These are phyloP conservation scores for Teinopalpus imperialis DNA, from an alignment of 2,888 invertebrate species.

Conservation along the genomic window DNA sequence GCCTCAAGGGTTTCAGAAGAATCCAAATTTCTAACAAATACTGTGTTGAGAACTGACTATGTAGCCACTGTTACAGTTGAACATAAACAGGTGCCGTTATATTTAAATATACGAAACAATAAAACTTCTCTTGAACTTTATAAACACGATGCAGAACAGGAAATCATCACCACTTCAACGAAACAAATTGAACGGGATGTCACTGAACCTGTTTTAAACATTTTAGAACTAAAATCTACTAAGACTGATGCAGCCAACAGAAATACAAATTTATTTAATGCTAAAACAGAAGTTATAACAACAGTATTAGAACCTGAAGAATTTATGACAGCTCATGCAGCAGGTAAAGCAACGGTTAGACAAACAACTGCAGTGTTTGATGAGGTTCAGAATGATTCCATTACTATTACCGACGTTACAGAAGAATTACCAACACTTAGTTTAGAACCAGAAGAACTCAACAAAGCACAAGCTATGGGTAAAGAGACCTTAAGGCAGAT, in stretches of 20 bases:
- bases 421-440: not conserved
- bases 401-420: not conserved
- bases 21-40: not conserved
- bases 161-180: not conserved
- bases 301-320: not conserved
- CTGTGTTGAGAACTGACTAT: conserved; percentile 8
- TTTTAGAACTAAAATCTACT: too few relatives aligned
- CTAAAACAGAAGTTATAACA: not conserved
- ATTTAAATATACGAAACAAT: not conserved
- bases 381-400: not conserved
- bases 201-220: too few relatives aligned
- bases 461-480: not conserved
- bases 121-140: not conserved
- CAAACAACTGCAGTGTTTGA: conserved; percentile 2
- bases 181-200: not conserved
- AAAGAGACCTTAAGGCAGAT: conserved; percentile 7
- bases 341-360: conserved; percentile 3
- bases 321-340: not conserved
- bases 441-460: conserved; percentile 1
- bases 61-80: conserved; percentile 22
- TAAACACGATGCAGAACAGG: not conserved
- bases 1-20: not conserved
- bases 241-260: too few relatives aligned
- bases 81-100: conserved; percentile 8
- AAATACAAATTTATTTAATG: too few relatives aligned